A percentile compares a stretch with the other conserved stretches of the same genome.
Conservation (phyloP, 2,888 invertebrate genomes). For the Pardosa pseudoannulata region DNA sequence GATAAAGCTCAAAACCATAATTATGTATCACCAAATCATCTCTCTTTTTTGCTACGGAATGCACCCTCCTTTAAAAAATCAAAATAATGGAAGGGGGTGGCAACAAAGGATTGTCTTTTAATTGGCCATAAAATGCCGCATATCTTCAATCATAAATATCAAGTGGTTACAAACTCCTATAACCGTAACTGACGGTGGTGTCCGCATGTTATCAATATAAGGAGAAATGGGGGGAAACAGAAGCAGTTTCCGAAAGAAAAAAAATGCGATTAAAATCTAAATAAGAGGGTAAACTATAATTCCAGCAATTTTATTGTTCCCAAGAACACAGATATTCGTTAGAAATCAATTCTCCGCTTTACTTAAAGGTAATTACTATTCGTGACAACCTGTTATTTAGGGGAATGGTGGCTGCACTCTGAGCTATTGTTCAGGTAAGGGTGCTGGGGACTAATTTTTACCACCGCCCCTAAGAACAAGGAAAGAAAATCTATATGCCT, state of each 20-base stretch:
- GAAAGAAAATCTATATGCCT: background rate
- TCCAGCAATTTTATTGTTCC: constrained; percentile 61
- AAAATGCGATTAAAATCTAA: constrained; percentile 38
- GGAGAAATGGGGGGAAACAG: background rate
- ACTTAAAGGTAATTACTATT: constrained; percentile 47
- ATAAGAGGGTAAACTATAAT: constrained; percentile 42
- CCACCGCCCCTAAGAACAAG: background rate
- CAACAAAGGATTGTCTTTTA: constrained; percentile 2
- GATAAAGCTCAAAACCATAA: background rate
- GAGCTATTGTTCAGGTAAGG: constrained; percentile 29
- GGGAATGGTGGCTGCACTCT: constrained; percentile 51
- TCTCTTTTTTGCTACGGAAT: background rate
- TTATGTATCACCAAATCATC: background rate
- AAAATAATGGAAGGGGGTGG: background rate
- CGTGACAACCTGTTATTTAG: constrained; percentile 66
- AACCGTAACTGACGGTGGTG: background rate
- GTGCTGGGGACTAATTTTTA: constrained; percentile 12
- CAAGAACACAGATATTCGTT: constrained; percentile 47
- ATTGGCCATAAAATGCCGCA: background rate
- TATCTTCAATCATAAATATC: background rate
- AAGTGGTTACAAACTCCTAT: background rate
- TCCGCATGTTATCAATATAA: background rate
- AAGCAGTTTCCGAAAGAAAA: background rate
- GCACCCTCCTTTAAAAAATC: background rate
- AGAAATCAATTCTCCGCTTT: constrained; percentile 63